A percentile compares a stretch with the other conserved stretches of the same genome.
phyloP scores from a whole-genome alignment of 2,888 invertebrate genomes.

The Cheilosia scutellata region DNA sequence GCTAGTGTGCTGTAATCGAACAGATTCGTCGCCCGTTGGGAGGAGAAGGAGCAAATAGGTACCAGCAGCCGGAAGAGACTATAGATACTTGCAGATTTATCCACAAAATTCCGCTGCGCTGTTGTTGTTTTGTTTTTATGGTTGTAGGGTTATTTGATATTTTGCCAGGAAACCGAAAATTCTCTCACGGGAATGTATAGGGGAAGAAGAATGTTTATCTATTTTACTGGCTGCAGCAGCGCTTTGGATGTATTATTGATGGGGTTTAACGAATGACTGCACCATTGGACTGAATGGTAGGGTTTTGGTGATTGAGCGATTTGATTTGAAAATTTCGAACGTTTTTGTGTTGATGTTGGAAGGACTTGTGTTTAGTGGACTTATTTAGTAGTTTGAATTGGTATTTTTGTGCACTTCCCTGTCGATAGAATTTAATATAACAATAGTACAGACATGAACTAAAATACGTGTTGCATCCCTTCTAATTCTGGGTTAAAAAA shows the following conservation, averaged over 20 bases:
- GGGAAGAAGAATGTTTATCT: background rate
- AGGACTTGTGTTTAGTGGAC: no score
- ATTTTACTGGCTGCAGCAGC: background rate
- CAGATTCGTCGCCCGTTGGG: background rate
- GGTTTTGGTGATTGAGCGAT: no score
- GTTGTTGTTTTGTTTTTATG: background rate
- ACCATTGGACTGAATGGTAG: no score
- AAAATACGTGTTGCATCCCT: no score
- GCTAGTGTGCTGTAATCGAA: background rate
- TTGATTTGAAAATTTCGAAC: no score
- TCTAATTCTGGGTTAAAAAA: no score
- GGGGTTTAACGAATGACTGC: background rate
- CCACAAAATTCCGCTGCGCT: background rate
- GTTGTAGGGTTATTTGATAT: background rate
- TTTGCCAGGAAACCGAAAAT: background rate
- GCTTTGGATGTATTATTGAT: background rate
- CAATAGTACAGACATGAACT: no score
- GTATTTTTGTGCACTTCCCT: no score
- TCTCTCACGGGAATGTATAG: background rate
- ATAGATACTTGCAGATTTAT: background rate
- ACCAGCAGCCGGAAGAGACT: background rate
- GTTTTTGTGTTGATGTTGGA: no score
- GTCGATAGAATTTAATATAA: no score
- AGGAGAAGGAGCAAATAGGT: background rate
- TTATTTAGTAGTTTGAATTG: no score